A percentile compares a stretch with the other conserved stretches of the same genome.
phyloP scores from a whole-genome alignment of 2,113 vertebrate species.

The Aphyosemion australe region DNA sequence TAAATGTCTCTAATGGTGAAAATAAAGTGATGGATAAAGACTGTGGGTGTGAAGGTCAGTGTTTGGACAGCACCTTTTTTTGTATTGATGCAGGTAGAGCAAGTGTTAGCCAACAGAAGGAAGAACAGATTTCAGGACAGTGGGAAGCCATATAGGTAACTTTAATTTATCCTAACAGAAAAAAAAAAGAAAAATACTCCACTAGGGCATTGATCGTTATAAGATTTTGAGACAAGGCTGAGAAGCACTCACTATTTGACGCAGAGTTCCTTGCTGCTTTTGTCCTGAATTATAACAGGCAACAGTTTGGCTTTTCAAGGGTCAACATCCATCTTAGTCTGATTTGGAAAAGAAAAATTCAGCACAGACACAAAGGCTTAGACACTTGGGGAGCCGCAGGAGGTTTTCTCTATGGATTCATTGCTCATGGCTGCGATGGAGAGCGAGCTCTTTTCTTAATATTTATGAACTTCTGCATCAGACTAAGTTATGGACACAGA shows the following conservation, averaged over 20 bases:
- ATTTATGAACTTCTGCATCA: slow-evolving; percentile 70
- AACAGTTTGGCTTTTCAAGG: slow-evolving; percentile 6
- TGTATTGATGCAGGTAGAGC: slow-evolving; percentile 18
- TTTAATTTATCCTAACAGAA: neutral
- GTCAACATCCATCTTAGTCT: slow-evolving; percentile 16
- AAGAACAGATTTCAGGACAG: neutral
- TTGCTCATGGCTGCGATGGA: slow-evolving; percentile 62
- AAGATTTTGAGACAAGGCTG: neutral
- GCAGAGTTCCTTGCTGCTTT: neutral
- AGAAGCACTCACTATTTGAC: neutral
- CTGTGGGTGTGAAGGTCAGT: too few species aligned
- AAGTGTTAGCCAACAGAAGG: slow-evolving; percentile 2
- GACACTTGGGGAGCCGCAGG: slow-evolving; percentile 21
- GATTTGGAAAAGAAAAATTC: slow-evolving; percentile 47
- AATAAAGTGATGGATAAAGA: too few species aligned
- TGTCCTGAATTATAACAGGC: slow-evolving; percentile 8
- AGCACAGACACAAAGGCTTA: slow-evolving; percentile 17
- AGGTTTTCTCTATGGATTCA: slow-evolving; percentile 51
- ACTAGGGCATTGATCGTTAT: neutral
- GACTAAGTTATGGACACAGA: slow-evolving; percentile 71
- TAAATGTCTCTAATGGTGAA: too few species aligned
- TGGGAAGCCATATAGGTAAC: neutral
- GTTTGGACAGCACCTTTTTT: neutral
- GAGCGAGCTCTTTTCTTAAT: slow-evolving; percentile 70
- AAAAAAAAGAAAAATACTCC: too few species aligned